Evolutionary conservation across 1,140 invertebrate species (phyloP).

Genomic region (Callitettix versicolor): DNA sequence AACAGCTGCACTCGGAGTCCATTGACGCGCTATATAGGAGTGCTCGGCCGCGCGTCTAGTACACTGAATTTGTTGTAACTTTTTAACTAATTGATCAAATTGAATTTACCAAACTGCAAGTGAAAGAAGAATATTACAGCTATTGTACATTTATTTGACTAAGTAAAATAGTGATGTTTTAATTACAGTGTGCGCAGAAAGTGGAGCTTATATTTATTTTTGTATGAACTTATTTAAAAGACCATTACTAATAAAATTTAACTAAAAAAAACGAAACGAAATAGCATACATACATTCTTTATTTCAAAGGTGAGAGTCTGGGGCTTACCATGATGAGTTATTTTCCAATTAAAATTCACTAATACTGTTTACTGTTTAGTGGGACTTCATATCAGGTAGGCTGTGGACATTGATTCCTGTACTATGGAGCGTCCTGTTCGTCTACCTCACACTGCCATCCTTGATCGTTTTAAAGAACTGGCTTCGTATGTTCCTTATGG

Average conservation of each 20-base stretch:
- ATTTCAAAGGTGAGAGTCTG: background rate
- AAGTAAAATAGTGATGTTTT: too few relatives aligned
- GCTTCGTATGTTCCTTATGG: slow-evolving; percentile 15
- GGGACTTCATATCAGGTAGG: background rate
- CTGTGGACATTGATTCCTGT: background rate
- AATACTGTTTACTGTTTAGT: background rate
- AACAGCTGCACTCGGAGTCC: too few relatives aligned
- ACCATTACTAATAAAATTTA: background rate
- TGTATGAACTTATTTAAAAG: background rate
- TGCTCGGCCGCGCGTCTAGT: too few relatives aligned
- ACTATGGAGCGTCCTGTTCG: slow-evolving; percentile 8
- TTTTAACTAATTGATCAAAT: too few relatives aligned
- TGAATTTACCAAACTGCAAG: too few relatives aligned
- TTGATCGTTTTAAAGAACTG: slow-evolving; percentile 5
- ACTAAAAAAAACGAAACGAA: background rate
- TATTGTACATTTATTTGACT: too few relatives aligned
- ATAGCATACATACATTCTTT: background rate
- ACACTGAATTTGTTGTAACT: too few relatives aligned
- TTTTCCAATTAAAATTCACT: background rate
- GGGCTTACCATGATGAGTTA: background rate
- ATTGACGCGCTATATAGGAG: too few relatives aligned
- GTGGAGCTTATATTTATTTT: too few relatives aligned
- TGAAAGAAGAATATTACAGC: too few relatives aligned
- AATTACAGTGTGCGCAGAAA: too few relatives aligned
- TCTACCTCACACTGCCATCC: slow-evolving; percentile 6